Evolutionary conservation across 2,888 invertebrate genomes (phyloP), one percentile per base, ranked within the genome.

Genomic region (Amaurobius ferox): DNA sequence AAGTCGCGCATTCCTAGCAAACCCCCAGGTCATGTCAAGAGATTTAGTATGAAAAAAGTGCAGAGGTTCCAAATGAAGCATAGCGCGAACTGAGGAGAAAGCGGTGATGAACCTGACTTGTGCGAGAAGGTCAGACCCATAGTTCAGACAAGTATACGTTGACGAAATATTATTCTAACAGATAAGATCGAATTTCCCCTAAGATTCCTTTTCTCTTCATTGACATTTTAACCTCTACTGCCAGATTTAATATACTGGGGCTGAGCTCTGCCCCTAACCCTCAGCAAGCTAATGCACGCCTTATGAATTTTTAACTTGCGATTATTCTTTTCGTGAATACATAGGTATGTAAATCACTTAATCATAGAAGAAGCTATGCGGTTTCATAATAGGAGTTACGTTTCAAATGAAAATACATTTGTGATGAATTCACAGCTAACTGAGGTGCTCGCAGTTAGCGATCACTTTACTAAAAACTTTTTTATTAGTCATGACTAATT

Each of bases 11-110:
- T 86, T 79, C 85, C 73, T 68, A 79, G 78, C 62, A 86, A 73
- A 86, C 85, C 78, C 78, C 67, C 67, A 62, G 78, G 78, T 86
- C 85, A 86, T 86, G 85, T 86, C 85, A 86, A 86, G 85, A 68
- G 73, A 79, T 67, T 68, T 55, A 48, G 35, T 39, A 62, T 7
- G 35, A 83, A 83, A 72, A 77, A 72, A 26, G 70, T 62, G 68
- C 62, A 68, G 35, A 68, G 76, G 61, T 76, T 61, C 64, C 68
- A n/a, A 48, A 19, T 30, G 32, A 55, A 71, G 39, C n/a, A n/a
- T n/a, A 76, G 64, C 28, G 77, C 44, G 66, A 67, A 7, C 28
- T 30, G 64, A 26, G 44, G 61, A 81, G 72, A 67, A 35, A 35
- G 55, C 19, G 19, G 71, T 72, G 55, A 77, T 66, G 78, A 72